Base-by-base conservation (phyloP, 2,888 invertebrate genomes). In the Erebia palarica region DNA sequence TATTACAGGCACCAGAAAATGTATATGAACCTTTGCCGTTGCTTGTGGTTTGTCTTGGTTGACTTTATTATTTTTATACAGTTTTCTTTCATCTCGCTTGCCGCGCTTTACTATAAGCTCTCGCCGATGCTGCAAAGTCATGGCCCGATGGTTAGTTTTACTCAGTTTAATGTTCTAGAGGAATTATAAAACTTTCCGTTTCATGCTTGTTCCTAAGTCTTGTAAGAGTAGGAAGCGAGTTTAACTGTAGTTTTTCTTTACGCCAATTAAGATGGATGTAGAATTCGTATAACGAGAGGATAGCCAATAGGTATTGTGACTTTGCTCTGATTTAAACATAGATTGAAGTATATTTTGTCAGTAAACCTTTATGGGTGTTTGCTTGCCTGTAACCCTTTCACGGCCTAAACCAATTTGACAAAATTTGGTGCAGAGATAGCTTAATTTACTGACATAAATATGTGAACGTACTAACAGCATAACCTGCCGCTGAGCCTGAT, bases 181-280 rank as follows among this genome's bases (percentile, higher is more conserved):
- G 57, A 58, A 55, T 18, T 55, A 18, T 55, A 9, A 18, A 55
- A 55, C 51, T 51, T 51, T 51, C n/a, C n/a, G 55, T 55, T 55
- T 10, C 27, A 27, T 27, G 21, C 57, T 58, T 58, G 57, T 27
- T 58, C 21, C 57, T 57, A 58, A 58, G 57, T 58, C 27, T 58
- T 58, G 7, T 18, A 27, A 27, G 18, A 58, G 13, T 58, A 27
- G 57, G 27, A 27, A 27, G 14, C 27, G 57, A 27, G 21, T 58
- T 58, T 27, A 27, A 27, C 57, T 21, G 21, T 3, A 13, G 18
- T 27, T 27, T 58, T 58, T 27, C 21, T 58, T 27, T 58, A 13
- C 57, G 27, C 27, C 11, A 21, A 58, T 58, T 58, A 58, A 21
- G 18, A 58, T 27, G 27, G 57, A 58, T 58, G 14, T 58, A 27